phyloP scores from a whole-genome alignment of 2,888 invertebrate genomes.

The Hirtodrosophila duncani region DNA sequence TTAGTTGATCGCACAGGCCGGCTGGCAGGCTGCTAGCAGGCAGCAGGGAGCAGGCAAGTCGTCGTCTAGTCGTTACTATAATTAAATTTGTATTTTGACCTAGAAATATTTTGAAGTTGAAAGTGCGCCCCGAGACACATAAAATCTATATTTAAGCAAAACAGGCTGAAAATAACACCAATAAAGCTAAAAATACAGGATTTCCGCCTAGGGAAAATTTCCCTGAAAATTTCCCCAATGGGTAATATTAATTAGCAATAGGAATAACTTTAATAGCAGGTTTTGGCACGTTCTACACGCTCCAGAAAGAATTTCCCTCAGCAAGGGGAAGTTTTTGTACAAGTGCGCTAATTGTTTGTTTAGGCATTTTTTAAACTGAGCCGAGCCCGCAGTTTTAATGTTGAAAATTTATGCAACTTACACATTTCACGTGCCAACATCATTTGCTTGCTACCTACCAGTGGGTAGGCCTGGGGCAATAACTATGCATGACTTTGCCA shows the following conservation, averaged over 20 bases:
- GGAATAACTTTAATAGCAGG: no score
- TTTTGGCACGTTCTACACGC: slow-evolving; percentile 22
- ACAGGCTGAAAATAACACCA: slow-evolving; percentile 5
- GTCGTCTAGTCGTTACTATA: slow-evolving; percentile 49
- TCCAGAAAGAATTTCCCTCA: not conserved
- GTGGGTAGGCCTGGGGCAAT: slow-evolving; percentile 1
- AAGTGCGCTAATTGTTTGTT: slow-evolving; percentile 25
- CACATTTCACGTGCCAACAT: slow-evolving; percentile 65
- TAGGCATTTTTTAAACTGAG: slow-evolving; percentile 20
- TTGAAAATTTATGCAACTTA: slow-evolving; percentile 43
- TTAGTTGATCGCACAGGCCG: slow-evolving; percentile 55
- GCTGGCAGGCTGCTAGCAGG: no score
- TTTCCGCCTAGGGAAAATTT: no score
- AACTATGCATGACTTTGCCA: slow-evolving; percentile 57
- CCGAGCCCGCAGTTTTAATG: slow-evolving; percentile 38
- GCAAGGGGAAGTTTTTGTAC: slow-evolving; percentile 15
- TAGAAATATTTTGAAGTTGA: slow-evolving; percentile 59
- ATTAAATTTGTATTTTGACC: slow-evolving; percentile 63
- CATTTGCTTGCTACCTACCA: slow-evolving; percentile 23
- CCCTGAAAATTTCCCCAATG: slow-evolving; percentile 6
- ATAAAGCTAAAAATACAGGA: not conserved
- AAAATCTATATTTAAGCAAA: slow-evolving; percentile 5
- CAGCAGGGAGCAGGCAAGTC: slow-evolving; percentile 12
- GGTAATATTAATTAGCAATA: not conserved
- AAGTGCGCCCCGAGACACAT: slow-evolving; percentile 22